Evolutionary conservation across 2,113 vertebrate genomes (phyloP), one percentile per base, ranked within the genome.

Genomic region (Cyprinodon variegatus): DNA sequence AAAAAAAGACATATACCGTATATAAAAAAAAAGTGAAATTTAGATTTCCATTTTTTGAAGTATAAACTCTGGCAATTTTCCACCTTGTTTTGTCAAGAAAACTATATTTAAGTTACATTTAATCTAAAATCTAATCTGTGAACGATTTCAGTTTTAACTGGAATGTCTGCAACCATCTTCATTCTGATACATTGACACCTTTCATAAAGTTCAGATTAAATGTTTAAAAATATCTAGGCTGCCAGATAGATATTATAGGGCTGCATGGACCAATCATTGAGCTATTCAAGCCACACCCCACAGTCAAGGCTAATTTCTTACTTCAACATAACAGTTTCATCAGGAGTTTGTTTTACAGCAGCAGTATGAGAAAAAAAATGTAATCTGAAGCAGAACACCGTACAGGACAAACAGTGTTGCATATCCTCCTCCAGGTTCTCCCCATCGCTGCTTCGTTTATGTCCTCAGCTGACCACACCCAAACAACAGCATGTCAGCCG

Each of bases 381-480:
- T 37, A 13, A 64, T 40, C 17, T 78, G 71, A 65, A 37, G 48
- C 29, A 36, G 59, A 59, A 50, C 15, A 76, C 36, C 43, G n/a
- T 46, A 39, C 64, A 41, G 78, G 14, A 7, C 11, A 79, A 76
- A 88, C 64, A 69, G 39, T 61, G 70, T 65, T 60, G 73, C 71
- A 22, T 59, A 67, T 72, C 37, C 76, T 62, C 41, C 1, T 77
- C 65, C 63, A 20, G 53, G 36, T 78, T 46, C 64, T 81, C 71
- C 64, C 71, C 22, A 66, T 60, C 73, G 78, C 38, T 61, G 11
- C 22, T 78, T 29, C 87, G 85, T 88, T 88, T 89, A 69, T 79
- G 71, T 83, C 75, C 40, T 46, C 4, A 53, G 13, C 64, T 64
- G 72, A 87, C 83, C 81, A 83, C 84, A 89, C 83, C 75, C 81